Percentiles rank a stretch among this genome's conserved stretches.
Conservation (phyloP, 2,888 invertebrate genomes). For the Cheiracanthium punctorium region DNA sequence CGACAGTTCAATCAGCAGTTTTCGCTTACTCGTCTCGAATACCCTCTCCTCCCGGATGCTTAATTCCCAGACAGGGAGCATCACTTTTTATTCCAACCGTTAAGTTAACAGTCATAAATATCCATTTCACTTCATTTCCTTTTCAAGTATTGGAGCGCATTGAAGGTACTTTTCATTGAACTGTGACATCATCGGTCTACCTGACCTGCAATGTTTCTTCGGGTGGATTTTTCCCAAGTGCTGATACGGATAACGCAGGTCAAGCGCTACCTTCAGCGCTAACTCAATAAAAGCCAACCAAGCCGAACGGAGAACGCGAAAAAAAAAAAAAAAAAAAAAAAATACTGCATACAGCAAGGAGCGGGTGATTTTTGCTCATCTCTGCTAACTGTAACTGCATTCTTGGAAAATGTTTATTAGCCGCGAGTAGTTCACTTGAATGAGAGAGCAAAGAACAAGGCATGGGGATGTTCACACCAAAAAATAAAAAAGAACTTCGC, state of each 20-base stretch:
- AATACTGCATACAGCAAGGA: not conserved
- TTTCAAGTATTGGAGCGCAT: slow-evolving; percentile 13
- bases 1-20: too few species aligned
- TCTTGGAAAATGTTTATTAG: not conserved
- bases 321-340: not conserved
- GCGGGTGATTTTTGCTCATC: not conserved
- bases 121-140: slow-evolving; percentile 15
- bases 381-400: not conserved
- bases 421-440: not conserved
- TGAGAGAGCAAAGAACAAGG: not conserved
- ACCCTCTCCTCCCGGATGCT: too few species aligned
- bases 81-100: not conserved
- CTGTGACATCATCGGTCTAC: slow-evolving; percentile 10
- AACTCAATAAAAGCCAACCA: slow-evolving; percentile 22
- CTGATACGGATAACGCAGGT: slow-evolving; percentile 10
- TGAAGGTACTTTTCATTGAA: slow-evolving; percentile 3
- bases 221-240: slow-evolving; percentile 1
- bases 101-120: not conserved
- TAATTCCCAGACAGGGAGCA: too few species aligned
- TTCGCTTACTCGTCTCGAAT: too few species aligned
- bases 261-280: slow-evolving; percentile 16
- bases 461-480: too few species aligned
- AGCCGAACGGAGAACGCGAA: slow-evolving; percentile 23
- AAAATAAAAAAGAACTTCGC: too few species aligned
- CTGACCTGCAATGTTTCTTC: slow-evolving; percentile 17